Percentiles rank a stretch among this genome's conserved stretches.
phyloP scores from a whole-genome alignment of 2,113 vertebrate genomes.

The Callopanchax toddi region DNA sequence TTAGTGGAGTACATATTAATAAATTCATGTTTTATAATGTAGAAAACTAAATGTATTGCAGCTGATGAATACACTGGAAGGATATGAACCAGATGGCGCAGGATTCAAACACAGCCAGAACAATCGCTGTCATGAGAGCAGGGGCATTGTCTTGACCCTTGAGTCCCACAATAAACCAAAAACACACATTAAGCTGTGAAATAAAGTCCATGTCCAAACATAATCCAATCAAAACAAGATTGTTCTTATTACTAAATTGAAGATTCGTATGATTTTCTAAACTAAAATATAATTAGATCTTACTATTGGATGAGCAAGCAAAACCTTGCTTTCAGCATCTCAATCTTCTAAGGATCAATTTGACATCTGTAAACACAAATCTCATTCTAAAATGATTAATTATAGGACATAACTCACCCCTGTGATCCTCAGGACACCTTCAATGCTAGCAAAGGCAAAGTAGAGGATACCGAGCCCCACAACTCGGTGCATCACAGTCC shows the following conservation, averaged over 20 bases:
- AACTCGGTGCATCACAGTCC: conserved; percentile 88
- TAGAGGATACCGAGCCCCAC: conserved; percentile 86
- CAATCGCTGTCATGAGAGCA: conserved; percentile 79
- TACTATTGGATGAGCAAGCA: background rate
- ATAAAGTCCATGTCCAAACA: conserved; percentile 18
- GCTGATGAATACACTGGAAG: conserved; percentile 77
- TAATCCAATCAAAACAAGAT: background rate
- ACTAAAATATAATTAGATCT: no score
- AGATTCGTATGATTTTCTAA: no score
- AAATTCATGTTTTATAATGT: background rate
- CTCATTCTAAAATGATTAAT: background rate
- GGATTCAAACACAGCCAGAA: conserved; percentile 85
- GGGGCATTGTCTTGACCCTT: conserved; percentile 82
- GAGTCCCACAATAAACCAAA: conserved; percentile 28
- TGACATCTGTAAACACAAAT: background rate
- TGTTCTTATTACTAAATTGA: background rate
- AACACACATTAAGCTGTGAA: conserved; percentile 32
- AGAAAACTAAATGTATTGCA: background rate
- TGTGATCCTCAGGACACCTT: conserved; percentile 86
- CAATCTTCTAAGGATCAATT: background rate
- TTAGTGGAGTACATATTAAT: background rate
- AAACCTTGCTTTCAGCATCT: no score
- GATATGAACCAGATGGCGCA: conserved; percentile 89
- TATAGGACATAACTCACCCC: conserved; percentile 78
- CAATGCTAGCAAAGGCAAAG: conserved; percentile 84